Evolutionary conservation across 2,888 invertebrate species (phyloP).

Genomic region (Gymnoscelis rufifasciata): DNA sequence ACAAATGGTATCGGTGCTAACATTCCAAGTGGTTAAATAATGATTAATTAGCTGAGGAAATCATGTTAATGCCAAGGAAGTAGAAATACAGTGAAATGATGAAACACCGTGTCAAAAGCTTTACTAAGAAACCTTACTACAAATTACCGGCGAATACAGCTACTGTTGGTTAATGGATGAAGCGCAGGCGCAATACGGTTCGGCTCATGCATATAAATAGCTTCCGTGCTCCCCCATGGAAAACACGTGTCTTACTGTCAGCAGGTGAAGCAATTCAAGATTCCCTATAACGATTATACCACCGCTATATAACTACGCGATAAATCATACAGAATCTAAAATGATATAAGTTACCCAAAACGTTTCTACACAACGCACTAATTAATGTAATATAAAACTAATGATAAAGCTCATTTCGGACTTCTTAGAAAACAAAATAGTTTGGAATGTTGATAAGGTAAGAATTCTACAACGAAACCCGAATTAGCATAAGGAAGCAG

Average conservation of each 20-base stretch:
- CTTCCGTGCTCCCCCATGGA: conserved; percentile 39
- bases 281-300: conserved; percentile 42
- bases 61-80: too few species aligned
- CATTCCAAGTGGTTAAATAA: too few species aligned
- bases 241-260: conserved; percentile 47
- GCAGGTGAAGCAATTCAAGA: conserved; percentile 47
- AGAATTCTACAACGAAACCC: conserved; percentile 27
- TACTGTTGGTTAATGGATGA: conserved; percentile 62
- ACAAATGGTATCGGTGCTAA: too few species aligned
- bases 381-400: too few species aligned
- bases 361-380: not conserved
- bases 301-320: conserved; percentile 32
- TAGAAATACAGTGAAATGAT: too few species aligned
- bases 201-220: conserved; percentile 56
- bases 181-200: conserved; percentile 37
- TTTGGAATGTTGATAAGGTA: conserved; percentile 34
- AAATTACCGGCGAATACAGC: conserved; percentile 24
- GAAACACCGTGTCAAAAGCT: conserved; percentile 19
- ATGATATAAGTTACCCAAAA: conserved; percentile 28
- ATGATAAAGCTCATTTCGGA: too few species aligned
- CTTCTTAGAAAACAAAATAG: too few species aligned
- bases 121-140: conserved; percentile 25
- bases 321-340: conserved; percentile 39
- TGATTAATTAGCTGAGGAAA: too few species aligned
- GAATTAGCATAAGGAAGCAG: conserved; percentile 32